Conservation (phyloP, 1,140 invertebrate genomes). For the Cheumatopsyche charites region DNA sequence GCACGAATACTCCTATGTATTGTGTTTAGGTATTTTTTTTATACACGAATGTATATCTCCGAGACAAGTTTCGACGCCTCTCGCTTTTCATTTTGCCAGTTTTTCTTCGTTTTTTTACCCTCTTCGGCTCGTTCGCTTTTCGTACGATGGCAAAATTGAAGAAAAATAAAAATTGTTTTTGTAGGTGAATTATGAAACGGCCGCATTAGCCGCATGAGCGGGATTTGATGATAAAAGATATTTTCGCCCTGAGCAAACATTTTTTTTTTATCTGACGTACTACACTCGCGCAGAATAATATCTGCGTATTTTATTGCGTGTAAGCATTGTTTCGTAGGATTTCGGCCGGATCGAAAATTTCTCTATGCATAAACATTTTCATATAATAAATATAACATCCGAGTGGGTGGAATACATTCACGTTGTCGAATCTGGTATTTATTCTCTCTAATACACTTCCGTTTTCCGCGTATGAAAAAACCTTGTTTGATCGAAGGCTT, state of each 20-base stretch:
- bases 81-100: slow-evolving; percentile 1
- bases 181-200: slow-evolving; percentile 30
- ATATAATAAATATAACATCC: too few species aligned
- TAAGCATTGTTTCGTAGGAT: too few species aligned
- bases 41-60: too few species aligned
- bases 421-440: too few species aligned
- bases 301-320: not conserved
- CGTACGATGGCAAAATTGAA: slow-evolving; percentile 28
- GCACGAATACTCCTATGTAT: not conserved
- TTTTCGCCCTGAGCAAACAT: slow-evolving; percentile 31
- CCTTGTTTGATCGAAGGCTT: too few species aligned
- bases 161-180: slow-evolving; percentile 34
- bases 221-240: slow-evolving; percentile 31
- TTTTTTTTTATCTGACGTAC: slow-evolving; percentile 27
- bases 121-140: not conserved
- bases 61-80: slow-evolving; percentile 2
- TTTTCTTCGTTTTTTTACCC: not conserved
- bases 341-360: too few species aligned
- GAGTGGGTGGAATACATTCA: too few species aligned
- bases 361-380: too few species aligned
- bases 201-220: slow-evolving; percentile 33
- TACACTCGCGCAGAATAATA: slow-evolving; percentile 21
- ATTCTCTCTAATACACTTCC: too few species aligned
- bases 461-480: too few species aligned
- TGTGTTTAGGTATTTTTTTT: not conserved